Percentiles rank a stretch among this genome's conserved stretches.
phyloP scores from a whole-genome alignment of 2,113 vertebrate species.

The Lepus europaeus region DNA sequence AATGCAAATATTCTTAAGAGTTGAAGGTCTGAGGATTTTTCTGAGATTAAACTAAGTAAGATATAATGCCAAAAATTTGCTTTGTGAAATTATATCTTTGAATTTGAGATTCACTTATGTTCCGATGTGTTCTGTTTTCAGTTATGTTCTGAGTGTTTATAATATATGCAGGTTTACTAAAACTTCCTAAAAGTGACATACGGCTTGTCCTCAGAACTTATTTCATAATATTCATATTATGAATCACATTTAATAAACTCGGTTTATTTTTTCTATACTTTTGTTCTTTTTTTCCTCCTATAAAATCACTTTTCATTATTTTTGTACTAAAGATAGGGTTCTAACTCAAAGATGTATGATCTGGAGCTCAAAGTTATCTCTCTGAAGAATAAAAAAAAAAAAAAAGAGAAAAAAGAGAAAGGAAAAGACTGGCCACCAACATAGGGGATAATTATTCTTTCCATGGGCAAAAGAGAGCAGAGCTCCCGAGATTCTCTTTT shows the following conservation, averaged over 20 bases:
- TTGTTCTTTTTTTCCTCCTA: neutral
- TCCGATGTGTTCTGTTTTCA: neutral
- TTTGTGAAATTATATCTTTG: neutral
- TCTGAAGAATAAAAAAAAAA: neutral
- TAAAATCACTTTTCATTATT: neutral
- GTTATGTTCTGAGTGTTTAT: neutral
- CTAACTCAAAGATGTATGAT: neutral
- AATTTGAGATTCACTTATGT: neutral
- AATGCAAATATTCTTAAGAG: neutral
- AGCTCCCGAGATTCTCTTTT: neutral
- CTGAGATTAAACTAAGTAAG: neutral
- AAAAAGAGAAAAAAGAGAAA: neutral
- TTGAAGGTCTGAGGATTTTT: conserved; percentile 5
- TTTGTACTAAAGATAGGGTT: conserved; percentile 26
- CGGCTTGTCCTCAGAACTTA: conserved; percentile 10
- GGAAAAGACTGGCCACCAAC: neutral
- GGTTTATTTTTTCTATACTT: neutral
- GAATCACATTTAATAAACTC: neutral
- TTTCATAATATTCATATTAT: conserved; percentile 15
- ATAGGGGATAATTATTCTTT: conserved; percentile 4
- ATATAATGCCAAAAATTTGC: neutral
- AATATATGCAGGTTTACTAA: neutral
- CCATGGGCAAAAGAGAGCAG: neutral
- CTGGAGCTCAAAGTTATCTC: neutral
- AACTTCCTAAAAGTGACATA: neutral